Base-by-base conservation (phyloP, 2,113 vertebrate species). In the Apeltes quadracus region DNA sequence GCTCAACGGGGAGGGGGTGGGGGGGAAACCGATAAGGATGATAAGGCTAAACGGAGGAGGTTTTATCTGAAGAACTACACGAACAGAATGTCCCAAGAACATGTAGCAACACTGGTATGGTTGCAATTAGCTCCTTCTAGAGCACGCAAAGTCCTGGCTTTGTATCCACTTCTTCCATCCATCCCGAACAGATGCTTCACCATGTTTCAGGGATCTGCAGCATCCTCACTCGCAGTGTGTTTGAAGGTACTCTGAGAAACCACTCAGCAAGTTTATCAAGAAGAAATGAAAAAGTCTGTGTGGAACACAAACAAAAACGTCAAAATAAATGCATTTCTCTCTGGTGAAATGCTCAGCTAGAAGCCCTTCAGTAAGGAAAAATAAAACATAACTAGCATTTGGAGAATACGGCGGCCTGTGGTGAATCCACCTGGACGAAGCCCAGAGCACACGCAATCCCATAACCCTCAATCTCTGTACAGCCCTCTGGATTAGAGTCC, bases 401-500 rank as follows among this genome's bases (percentile, higher is more conserved):
- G 43, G 61, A 67, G 64, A 73, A 68, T 32, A 38, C 20, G 11
- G 56, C 44, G 50, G 67, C 23, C 66, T 63, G 41, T 55, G 61
- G 61, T 61, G 7, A 50, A 59, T 74, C 74, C 76, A 82, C 79
- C 78, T 76, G 78, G 69, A 65, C 73, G 7, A 43, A 64, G 68
- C 58, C 81, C 87, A 88, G 72, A 77, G 63, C 75, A 70, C 73
- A 79, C 43, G 38, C 77, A 81, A 88, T 82, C 78, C 77, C 57
- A 78, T 66, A 75, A 90, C 88, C 75, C 84, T 63, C 84, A 81
- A 81, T 82, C 83, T 84, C 65, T 72, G 61, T 70, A 78, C 87
- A 86, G 75, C 76, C 70, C 67, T 75, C 27, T 84, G 89, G 83
- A 90, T 91, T 90, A 90, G 46, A 90, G 75, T 79, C 61, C 82